Evolutionary conservation across 2,113 vertebrate species (phyloP).

Genomic region (Balaeniceps rex): DNA sequence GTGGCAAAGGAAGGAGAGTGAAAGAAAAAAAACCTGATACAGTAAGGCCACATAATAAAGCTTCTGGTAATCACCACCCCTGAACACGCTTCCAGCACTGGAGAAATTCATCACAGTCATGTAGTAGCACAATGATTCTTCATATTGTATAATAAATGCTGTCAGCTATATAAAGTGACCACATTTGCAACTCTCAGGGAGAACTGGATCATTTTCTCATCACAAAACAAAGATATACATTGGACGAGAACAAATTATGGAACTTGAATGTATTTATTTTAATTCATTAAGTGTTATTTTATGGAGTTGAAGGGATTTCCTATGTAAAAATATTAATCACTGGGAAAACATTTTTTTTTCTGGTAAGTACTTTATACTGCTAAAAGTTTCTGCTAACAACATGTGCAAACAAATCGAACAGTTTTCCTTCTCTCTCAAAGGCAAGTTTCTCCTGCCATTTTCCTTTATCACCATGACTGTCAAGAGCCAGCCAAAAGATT

Average conservation of each 20-base stretch:
- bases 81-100: neutral
- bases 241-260: neutral
- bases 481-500: neutral
- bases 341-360: neutral
- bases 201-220: neutral
- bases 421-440: neutral
- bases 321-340: neutral
- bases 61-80: neutral
- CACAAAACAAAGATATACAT: neutral
- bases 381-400: neutral
- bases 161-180: constrained; percentile 8
- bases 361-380: neutral
- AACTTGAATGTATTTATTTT: constrained; percentile 16
- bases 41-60: neutral
- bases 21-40: neutral
- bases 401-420: neutral
- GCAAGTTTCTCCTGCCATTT: neutral
- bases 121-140: neutral
- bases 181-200: neutral
- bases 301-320: neutral
- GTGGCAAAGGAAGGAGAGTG: neutral
- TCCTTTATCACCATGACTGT: neutral
- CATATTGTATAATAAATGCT: constrained; percentile 41
- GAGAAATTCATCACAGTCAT: neutral
- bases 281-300: neutral